Base-by-base conservation (phyloP, 2,888 invertebrate genomes). In the Oligia fasciuncula region DNA sequence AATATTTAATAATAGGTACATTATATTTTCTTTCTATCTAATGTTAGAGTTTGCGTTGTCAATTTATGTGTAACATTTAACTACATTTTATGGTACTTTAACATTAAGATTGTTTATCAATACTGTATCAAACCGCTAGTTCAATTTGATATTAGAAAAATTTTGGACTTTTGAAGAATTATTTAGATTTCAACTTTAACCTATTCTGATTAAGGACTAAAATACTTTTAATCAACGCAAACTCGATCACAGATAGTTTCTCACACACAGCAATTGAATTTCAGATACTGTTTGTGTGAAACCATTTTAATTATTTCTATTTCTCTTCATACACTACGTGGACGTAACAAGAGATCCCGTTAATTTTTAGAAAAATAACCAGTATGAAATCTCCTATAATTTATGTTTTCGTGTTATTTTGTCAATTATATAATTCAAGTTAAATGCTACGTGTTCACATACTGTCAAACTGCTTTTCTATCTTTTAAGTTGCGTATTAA, bases 311-410 rank as follows among this genome's bases (percentile, higher is more conserved):
- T 80, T 71, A 13, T 66, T 79, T 57, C 0, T 43, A 29, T n/a
- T 63, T 73, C 49, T 63, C 35, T 68, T 65, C 63, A 67, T 78
- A 90, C 69, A 85, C 86, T 84, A 89, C 63, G 86, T 90, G 94
- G 94, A 94, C 94, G 94, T 90, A 89, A 93, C 71, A 76, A 90
- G 93, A 93, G 92, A 93, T 93, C 93, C 76, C 35, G 76, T 87
- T 88, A 79, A 77, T 79, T 82, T 90, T 90, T 91, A 83, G 84
- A 93, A 93, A 93, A 93, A 92, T 93, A 91, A 90, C 78, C 79
- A 76, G 60, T 84, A 71, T 85, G 69, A 79, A 85, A 80, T 79
- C 70, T 76, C 80, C 76, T 83, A 80, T 78, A 80, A 69, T 85
- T 72, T 81, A 79, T 72, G 1, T 79, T 81, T 88, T 87, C 54